Conservation (phyloP, 2,113 vertebrate genomes). For the Naja naja region DNA sequence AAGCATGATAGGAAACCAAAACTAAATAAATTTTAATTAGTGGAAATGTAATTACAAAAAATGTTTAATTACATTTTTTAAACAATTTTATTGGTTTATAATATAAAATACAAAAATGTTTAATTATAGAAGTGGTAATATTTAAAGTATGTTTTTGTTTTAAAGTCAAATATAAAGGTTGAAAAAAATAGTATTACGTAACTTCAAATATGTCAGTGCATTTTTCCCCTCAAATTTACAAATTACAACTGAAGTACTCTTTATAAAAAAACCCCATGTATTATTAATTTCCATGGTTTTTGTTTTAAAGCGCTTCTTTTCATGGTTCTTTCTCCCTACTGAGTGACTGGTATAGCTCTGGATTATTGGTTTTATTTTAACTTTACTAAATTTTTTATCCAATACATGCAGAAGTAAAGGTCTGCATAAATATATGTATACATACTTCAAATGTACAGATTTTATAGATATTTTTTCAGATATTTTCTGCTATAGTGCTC, state of each 20-base stretch:
- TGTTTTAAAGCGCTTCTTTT: neutral
- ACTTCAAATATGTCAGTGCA: neutral
- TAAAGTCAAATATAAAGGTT: neutral
- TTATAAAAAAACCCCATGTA: neutral
- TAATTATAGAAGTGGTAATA: neutral
- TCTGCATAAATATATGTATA: neutral
- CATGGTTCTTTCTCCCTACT: neutral
- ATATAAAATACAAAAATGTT: neutral
- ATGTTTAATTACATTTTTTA: neutral
- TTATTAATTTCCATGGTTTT: neutral
- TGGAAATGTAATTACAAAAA: neutral
- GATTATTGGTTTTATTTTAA: neutral
- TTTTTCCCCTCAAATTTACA: neutral
- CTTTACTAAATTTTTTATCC: neutral
- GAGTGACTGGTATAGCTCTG: neutral
- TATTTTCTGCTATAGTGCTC: neutral
- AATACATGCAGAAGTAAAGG: neutral
- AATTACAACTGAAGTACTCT: neutral
- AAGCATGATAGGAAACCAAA: neutral
- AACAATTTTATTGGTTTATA: too few relatives aligned
- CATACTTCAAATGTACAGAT: neutral
- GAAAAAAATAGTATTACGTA: neutral
- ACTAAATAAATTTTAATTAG: neutral
- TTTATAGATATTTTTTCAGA: neutral
- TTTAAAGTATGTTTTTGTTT: neutral